A percentile compares a stretch with the other conserved stretches of the same genome.
phyloP scores from a whole-genome alignment of 64 coral and sea anemone species.

The Stichodactyla helianthus region DNA sequence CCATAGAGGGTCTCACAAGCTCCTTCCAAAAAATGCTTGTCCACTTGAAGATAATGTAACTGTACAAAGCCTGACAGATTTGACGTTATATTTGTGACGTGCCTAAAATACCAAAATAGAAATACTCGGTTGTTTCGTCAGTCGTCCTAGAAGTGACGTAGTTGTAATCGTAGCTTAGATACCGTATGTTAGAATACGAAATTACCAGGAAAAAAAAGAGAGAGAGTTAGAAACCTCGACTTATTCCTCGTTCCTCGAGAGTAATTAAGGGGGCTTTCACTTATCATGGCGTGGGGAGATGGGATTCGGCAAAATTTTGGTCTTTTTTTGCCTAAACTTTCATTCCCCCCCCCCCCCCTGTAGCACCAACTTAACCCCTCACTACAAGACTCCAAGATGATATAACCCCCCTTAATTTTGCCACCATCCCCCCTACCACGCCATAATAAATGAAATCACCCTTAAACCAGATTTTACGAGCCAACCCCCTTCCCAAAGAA shows the following conservation, averaged over 20 bases:
- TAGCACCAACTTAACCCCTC: too few relatives aligned
- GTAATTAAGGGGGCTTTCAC: too few relatives aligned
- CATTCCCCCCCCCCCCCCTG: too few relatives aligned
- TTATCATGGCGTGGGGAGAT: too few relatives aligned
- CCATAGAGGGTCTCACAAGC: too few relatives aligned
- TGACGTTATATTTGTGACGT: constrained; percentile 12
- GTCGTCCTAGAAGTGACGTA: neutral
- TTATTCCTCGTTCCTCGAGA: neutral
- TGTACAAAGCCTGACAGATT: constrained; percentile 27
- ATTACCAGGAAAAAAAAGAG: constrained; percentile 1
- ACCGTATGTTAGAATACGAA: constrained; percentile 11
- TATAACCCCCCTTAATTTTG: too few relatives aligned
- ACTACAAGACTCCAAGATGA: too few relatives aligned
- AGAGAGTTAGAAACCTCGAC: neutral
- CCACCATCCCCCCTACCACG: too few relatives aligned
- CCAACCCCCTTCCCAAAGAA: too few relatives aligned
- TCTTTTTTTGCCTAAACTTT: too few relatives aligned
- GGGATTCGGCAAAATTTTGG: too few relatives aligned
- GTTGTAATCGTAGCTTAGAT: neutral
- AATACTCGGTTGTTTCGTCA: neutral
- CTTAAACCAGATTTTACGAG: neutral
- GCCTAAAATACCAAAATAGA: neutral
- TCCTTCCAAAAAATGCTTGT: neutral
- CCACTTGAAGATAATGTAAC: neutral
- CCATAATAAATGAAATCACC: too few relatives aligned